A percentile compares a stretch with the other conserved stretches of the same genome.
Evolutionary conservation across 2,888 invertebrate species (phyloP).

Genomic region (Esperia sulphurella): DNA sequence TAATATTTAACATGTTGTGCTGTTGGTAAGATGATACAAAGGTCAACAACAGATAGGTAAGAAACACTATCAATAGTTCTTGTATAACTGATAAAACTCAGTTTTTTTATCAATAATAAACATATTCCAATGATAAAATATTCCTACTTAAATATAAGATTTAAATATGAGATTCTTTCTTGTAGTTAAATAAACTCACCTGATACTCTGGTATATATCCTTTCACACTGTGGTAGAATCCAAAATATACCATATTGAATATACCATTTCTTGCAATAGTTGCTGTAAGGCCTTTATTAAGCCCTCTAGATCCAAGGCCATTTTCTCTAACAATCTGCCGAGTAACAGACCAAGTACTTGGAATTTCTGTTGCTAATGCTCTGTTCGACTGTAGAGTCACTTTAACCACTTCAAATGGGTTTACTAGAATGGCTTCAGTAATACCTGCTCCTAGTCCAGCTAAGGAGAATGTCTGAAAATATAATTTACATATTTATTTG

Average conservation of each 20-base stretch:
- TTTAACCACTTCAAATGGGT: constrained; percentile 98
- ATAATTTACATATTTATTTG: too few species aligned
- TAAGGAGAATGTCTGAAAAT: constrained; percentile 88
- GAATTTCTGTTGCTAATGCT: constrained; percentile 80
- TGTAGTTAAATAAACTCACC: constrained; percentile 40
- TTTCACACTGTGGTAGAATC: constrained; percentile 96
- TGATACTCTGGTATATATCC: constrained; percentile 83
- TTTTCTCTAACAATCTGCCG: constrained; percentile 85
- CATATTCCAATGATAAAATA: too few species aligned
- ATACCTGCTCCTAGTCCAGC: constrained; percentile 94
- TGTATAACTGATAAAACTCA: too few species aligned
- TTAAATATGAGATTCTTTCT: too few species aligned
- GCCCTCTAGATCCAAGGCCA: constrained; percentile 89
- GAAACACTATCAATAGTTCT: too few species aligned
- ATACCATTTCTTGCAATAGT: constrained; percentile 94
- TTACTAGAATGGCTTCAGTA: constrained; percentile 94
- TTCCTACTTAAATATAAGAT: too few species aligned
- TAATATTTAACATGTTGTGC: too few species aligned
- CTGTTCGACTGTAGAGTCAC: constrained; percentile 91
- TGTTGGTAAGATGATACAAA: too few species aligned
- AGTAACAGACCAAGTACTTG: constrained; percentile 89
- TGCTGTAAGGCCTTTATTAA: constrained; percentile 93
- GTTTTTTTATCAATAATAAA: too few species aligned
- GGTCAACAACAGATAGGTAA: too few species aligned
- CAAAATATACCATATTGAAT: constrained; percentile 97